These are phyloP conservation scores for Acanthurus leucopareius DNA, from an alignment of 2,797 vertebrate species.

Conservation along the genomic window DNA sequence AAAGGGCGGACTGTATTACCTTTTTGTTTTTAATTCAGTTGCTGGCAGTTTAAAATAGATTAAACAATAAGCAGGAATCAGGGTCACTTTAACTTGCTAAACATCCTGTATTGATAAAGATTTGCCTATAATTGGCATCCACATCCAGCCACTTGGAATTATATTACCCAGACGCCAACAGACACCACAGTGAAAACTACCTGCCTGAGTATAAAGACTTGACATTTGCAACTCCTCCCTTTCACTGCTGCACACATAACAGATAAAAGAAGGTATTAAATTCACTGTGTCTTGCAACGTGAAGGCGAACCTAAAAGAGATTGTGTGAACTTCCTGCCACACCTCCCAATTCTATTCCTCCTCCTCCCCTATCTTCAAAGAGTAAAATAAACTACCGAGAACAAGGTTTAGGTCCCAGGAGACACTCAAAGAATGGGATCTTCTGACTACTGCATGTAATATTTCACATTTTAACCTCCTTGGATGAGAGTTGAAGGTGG, in stretches of 20 bases:
- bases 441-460: slow-evolving; percentile 67
- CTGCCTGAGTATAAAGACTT: slow-evolving; percentile 51
- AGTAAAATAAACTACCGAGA: slow-evolving; percentile 52
- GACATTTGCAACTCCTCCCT: slow-evolving; percentile 67
- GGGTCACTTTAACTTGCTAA: background rate
- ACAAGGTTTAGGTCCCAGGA: slow-evolving; percentile 60
- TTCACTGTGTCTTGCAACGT: slow-evolving; percentile 61
- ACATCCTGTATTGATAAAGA: slow-evolving; percentile 4
- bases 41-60: background rate
- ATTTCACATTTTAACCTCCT: slow-evolving; percentile 83
- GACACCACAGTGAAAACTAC: slow-evolving; percentile 23
- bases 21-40: background rate
- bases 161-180: slow-evolving; percentile 33
- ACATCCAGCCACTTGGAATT: slow-evolving; percentile 31
- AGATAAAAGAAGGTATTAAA: slow-evolving; percentile 68
- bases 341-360: slow-evolving; percentile 62
- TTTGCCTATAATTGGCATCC: slow-evolving; percentile 11
- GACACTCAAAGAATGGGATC: slow-evolving; percentile 68
- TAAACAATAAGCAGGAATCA: background rate
- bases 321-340: slow-evolving; percentile 62
- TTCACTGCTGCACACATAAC: slow-evolving; percentile 55
- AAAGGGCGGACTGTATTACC: background rate
- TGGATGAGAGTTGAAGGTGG: slow-evolving; percentile 81
- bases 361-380: slow-evolving; percentile 66
- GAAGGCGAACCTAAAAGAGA: slow-evolving; percentile 58